These are phyloP conservation scores for Henricia sp. DNA, from an alignment of 53 echinoderm and acorn worm species.

Conservation along the genomic window DNA sequence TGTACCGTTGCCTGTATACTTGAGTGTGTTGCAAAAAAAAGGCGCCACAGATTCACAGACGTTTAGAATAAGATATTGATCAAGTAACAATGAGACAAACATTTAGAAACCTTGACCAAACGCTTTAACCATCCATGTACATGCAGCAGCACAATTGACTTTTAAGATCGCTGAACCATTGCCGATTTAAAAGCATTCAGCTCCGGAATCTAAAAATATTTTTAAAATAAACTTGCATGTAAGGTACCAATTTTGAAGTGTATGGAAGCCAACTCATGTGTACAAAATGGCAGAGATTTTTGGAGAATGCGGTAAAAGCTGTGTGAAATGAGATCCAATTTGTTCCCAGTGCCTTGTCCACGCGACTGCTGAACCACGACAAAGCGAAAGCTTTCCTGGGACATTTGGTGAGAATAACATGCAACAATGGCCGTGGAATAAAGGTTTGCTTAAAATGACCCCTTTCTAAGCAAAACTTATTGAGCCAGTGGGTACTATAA, in stretches of 20 bases:
- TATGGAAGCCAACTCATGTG: neutral
- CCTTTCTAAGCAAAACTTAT: neutral
- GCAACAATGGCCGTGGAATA: neutral
- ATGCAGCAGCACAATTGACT: no score
- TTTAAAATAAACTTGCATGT: neutral
- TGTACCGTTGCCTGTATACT: no score
- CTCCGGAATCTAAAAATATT: neutral
- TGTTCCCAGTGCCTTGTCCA: neutral
- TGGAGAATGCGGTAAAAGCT: neutral
- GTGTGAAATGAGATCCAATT: constrained; percentile 12
- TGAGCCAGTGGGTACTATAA: neutral
- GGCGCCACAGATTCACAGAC: no score
- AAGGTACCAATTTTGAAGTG: neutral
- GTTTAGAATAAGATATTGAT: no score
- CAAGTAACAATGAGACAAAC: no score
- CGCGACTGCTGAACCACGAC: neutral
- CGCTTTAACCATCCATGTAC: no score
- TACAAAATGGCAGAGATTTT: neutral
- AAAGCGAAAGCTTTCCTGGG: neutral
- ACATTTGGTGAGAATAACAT: neutral
- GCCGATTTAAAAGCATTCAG: neutral
- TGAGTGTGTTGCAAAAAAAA: no score
- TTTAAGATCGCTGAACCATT: neutral
- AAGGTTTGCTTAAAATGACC: neutral
- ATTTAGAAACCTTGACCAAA: no score